Evolutionary conservation across 2,113 vertebrate species (phyloP), one percentile per base, ranked within the genome.

Genomic region (Sciurus niger): DNA sequence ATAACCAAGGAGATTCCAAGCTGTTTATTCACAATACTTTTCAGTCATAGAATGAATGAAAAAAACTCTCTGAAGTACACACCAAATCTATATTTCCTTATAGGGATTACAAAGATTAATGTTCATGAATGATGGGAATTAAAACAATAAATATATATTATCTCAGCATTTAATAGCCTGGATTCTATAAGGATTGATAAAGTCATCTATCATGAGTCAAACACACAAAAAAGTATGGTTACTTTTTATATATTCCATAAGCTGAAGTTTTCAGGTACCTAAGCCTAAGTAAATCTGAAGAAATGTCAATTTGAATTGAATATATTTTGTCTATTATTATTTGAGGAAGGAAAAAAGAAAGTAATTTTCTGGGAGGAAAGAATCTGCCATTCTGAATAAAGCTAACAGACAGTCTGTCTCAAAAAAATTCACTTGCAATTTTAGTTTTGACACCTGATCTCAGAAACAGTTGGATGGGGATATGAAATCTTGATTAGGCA

Each of bases 371-470:
- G 74, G 30, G 37, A 85, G 63, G 68, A 93, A 96, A 96, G 28
- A 79, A 84, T 84, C 28, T 68, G 55, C 76, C 93, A 90, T 91
- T 85, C 82, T 94, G 87, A 89, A 92, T 74, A 73, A 95, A 96
- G 90, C 8, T 74, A 89, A 84, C 72, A 92, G 88, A 78, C 95
- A 94, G 32, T 94, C 43, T 84, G 70, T 90, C 78, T 96, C 78
- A 74, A 95, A 97, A 58, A 97, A 93, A 72, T 53, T 97, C 84
- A 77, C 89, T 93, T 82, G 20, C 55, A 84, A 65, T 98, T 97
- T 98, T 95, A 94, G 96, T 97, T 98, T 98, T 98, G 98, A 98
- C 97, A 98, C 89, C 78, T 97, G 95, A 97, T 84, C 95, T 98
- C 97, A 97, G 97, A 93, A 88, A 83, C 60, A 74, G 77, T 96